Conservation (phyloP, 2,797 vertebrate species). For the Rhynchotus rufescens region DNA sequence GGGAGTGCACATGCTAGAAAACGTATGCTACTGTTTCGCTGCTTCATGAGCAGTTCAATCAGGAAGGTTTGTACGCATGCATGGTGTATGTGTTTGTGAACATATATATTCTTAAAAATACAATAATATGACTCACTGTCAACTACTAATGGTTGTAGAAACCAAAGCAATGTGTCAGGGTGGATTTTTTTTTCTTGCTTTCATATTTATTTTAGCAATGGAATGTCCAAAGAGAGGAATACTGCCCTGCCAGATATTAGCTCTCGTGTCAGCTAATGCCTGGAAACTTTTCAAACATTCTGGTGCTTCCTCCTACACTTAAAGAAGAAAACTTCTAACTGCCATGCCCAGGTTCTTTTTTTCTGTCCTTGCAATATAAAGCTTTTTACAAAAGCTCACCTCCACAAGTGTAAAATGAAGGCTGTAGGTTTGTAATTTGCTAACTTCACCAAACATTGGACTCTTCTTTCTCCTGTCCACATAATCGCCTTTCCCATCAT, state of each 20-base stretch:
- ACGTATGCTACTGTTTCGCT: neutral
- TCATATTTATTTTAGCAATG: neutral
- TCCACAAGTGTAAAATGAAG: neutral
- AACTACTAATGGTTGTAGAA: neutral
- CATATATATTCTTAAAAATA: neutral
- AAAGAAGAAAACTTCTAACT: neutral
- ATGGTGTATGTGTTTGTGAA: neutral
- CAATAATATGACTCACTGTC: neutral
- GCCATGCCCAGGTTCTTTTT: neutral
- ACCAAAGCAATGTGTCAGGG: neutral
- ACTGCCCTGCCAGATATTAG: neutral
- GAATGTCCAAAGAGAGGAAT: neutral
- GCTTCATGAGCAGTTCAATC: neutral
- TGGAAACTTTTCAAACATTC: neutral
- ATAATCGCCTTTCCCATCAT: neutral
- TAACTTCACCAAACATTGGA: neutral
- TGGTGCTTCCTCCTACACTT: neutral
- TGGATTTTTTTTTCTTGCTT: neutral
- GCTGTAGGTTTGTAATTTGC: neutral
- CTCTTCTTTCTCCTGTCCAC: neutral
- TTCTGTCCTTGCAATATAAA: neutral
- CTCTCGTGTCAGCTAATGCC: neutral
- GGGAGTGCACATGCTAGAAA: neutral
- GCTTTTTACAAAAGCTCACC: neutral
- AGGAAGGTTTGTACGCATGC: neutral